Evolutionary conservation across 2,888 invertebrate species (phyloP).

Genomic region (Eilema depressum): DNA sequence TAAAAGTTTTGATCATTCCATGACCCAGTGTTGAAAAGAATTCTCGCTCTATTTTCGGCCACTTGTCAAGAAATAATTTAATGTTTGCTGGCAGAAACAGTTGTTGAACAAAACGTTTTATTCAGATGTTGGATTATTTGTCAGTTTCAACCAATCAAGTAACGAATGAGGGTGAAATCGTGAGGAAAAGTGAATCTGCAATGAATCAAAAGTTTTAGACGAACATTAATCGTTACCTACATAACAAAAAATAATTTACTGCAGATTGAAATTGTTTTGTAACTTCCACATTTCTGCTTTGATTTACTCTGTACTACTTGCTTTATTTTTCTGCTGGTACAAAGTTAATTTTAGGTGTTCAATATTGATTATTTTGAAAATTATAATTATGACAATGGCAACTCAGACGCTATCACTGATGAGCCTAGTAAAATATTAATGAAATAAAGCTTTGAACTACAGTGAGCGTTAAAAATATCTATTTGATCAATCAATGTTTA

Average conservation of each 20-base stretch:
- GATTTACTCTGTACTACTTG: neutral
- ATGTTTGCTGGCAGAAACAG: slow-evolving; percentile 3
- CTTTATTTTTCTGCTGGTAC: neutral
- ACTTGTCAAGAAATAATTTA: neutral
- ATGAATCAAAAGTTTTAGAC: slow-evolving; percentile 13
- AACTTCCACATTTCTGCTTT: neutral
- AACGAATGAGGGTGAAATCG: neutral
- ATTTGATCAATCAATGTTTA: neutral
- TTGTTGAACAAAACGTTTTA: slow-evolving; percentile 8
- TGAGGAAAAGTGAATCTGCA: neutral
- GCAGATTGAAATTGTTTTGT: slow-evolving; percentile 9
- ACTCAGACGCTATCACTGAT: neutral
- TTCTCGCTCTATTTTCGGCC: neutral
- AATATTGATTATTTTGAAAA: neutral
- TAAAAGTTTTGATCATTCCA: too few relatives aligned
- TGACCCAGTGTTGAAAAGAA: neutral
- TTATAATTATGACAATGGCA: neutral
- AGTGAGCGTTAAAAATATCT: neutral
- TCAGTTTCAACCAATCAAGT: neutral
- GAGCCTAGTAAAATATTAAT: neutral
- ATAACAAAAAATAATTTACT: slow-evolving; percentile 6
- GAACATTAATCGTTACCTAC: neutral
- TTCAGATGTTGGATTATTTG: slow-evolving; percentile 2
- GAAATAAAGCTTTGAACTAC: neutral
- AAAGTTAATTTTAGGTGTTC: slow-evolving; percentile 1